Evolutionary conservation across 1,140 invertebrate genomes (phyloP).

Genomic region (Penaeus japonicus): DNA sequence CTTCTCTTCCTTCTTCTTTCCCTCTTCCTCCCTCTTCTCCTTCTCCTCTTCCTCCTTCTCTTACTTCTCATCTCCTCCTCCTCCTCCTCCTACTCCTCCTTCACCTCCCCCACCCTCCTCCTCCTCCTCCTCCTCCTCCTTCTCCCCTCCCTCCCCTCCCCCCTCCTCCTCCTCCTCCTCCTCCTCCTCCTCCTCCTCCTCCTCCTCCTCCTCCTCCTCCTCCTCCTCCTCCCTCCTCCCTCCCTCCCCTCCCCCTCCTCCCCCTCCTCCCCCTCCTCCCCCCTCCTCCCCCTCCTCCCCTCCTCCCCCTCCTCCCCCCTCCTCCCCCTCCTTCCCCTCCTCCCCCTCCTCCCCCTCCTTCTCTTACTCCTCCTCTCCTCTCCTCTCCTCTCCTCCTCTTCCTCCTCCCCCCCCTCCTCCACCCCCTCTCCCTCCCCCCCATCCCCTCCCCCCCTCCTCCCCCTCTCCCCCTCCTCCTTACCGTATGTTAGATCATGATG

Average conservation of each 20-base stretch:
- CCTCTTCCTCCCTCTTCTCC: background rate
- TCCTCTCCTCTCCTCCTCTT: background rate
- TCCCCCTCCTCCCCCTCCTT: background rate
- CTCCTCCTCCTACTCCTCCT: background rate
- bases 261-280: background rate
- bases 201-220: background rate
- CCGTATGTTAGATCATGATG: constrained; percentile 30
- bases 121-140: background rate
- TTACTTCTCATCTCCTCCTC: background rate
- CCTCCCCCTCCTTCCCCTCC: background rate
- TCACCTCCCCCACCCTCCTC: background rate
- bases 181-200: background rate
- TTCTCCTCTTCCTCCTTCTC: background rate
- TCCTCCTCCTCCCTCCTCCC: background rate
- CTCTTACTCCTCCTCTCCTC: background rate
- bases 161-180: background rate
- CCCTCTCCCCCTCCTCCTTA: background rate
- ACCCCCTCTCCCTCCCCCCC: background rate
- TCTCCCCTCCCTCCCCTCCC: background rate
- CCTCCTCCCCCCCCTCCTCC: background rate
- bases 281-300: background rate
- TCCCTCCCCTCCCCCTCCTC: background rate
- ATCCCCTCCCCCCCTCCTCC: background rate
- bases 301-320: background rate
- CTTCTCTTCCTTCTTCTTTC: background rate